Evolutionary conservation across 1,140 invertebrate species (phyloP), one percentile per base, ranked within the genome.

Genomic region (Eumeta japonica): DNA sequence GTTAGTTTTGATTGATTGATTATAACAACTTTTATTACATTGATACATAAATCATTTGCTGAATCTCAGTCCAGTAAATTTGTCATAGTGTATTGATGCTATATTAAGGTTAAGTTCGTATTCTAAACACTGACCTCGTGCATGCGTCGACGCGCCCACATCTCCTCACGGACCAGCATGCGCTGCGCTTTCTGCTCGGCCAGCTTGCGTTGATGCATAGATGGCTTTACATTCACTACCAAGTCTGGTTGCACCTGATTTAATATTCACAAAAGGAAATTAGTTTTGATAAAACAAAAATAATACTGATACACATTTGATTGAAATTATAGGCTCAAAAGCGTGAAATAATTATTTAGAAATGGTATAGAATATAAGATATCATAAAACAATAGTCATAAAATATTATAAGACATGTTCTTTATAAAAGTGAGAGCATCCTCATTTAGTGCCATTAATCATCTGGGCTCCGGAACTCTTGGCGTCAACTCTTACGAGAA

Each of bases 141-240:
- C 61, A 77, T 76, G 19, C 79, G 78, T 24, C 79, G 76, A 9
- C 86, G 78, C 41, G 85, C 75, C 79, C 81, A 79, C 63, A 79
- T 82, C 56, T 83, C 86, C 50, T 82, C 84, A 3, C 82, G 75
- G 55, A 83, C 80, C 54, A 82, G 79, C 48, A 86, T 84, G n/a
- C 92, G 78, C 34, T 90, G 82, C 27, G 89, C 77, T 61, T 92
- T 90, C 39, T 93, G 90, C 56, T 95, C 92, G 29, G 93, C 85
- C 41, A 94, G 79, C 58, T 93, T 93, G 7, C 88, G 80, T 55
- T 92, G 89, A 14, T 90, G 83, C 29, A 90, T 76, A 37, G 91
- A 91, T 10, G 93, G 92, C 67, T 98, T 98, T 43, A 96, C 87
- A 60, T 98, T 95, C 10, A 98, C 95, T 18, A 95, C 86, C 27